These are phyloP conservation scores for Anoplopoma fimbria DNA, from an alignment of 2,113 vertebrate species.

Conservation along the genomic window DNA sequence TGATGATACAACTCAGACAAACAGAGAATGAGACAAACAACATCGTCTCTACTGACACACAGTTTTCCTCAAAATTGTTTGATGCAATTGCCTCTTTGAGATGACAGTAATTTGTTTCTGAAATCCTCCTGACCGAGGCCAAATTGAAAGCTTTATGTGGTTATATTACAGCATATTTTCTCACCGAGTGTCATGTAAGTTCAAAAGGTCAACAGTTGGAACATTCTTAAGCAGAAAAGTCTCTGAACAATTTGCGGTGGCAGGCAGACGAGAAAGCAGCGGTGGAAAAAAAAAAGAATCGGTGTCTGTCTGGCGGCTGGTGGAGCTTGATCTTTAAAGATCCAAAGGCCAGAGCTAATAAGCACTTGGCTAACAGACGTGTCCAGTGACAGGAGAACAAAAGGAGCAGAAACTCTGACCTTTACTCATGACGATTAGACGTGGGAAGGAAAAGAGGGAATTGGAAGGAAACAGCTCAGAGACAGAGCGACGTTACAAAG, in stretches of 20 bases:
- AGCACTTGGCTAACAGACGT: conserved; percentile 59
- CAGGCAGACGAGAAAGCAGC: not conserved
- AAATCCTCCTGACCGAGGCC: not conserved
- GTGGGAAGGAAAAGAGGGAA: conserved; percentile 19
- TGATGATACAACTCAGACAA: not conserved
- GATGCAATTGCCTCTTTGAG: not conserved
- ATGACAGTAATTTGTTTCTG: too few relatives aligned
- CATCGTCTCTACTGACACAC: not conserved
- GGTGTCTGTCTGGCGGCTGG: conserved; percentile 13
- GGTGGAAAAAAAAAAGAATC: too few relatives aligned
- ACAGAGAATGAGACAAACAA: not conserved
- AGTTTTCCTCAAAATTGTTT: not conserved
- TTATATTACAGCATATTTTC: not conserved
- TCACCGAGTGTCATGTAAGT: not conserved
- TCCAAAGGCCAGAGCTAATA: conserved; percentile 68
- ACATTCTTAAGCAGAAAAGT: not conserved
- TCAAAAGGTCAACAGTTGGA: conserved; percentile 7
- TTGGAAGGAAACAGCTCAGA: conserved; percentile 31
- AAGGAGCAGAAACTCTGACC: conserved; percentile 59
- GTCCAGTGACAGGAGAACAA: conserved; percentile 43
- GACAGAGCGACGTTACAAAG: conserved; percentile 30
- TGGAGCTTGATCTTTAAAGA: conserved; percentile 48
- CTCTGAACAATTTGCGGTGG: not conserved
- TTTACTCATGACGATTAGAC: conserved; percentile 48
- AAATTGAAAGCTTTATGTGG: too few relatives aligned